phyloP scores from a whole-genome alignment of 2,888 invertebrate species.

The Drosophila demipolita region DNA sequence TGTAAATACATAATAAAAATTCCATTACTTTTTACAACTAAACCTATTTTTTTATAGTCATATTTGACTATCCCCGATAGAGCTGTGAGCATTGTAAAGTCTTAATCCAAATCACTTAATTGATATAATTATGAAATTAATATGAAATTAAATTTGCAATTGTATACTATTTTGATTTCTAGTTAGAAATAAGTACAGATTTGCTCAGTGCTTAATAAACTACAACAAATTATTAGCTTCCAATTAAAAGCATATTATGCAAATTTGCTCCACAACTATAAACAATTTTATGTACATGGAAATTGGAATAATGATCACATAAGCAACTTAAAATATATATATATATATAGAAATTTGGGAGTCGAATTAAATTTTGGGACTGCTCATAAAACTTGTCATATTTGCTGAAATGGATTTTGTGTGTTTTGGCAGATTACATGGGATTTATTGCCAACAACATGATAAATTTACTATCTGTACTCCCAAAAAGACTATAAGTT shows the following conservation, averaged over 20 bases:
- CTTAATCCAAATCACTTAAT: neutral
- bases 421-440: conserved; percentile 2
- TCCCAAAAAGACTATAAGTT: conserved; percentile 5
- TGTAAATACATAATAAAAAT: neutral
- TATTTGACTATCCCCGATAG: neutral
- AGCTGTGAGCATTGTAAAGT: neutral
- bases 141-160: neutral
- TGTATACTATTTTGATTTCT: neutral
- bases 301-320: neutral
- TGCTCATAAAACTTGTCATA: conserved; percentile 7
- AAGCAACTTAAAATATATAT: neutral
- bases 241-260: neutral
- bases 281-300: neutral
- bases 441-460: conserved; percentile 43
- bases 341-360: conserved; percentile 8
- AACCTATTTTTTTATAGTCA: neutral
- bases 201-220: neutral
- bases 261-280: neutral
- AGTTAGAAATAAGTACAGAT: neutral
- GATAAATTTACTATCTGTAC: conserved; percentile 35
- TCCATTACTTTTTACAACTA: neutral
- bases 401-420: conserved; percentile 11
- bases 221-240: neutral
- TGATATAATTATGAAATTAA: no score
- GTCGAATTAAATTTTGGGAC: neutral